Base-by-base conservation (phyloP, 2,113 vertebrate genomes). In the Crotalus viridis region DNA sequence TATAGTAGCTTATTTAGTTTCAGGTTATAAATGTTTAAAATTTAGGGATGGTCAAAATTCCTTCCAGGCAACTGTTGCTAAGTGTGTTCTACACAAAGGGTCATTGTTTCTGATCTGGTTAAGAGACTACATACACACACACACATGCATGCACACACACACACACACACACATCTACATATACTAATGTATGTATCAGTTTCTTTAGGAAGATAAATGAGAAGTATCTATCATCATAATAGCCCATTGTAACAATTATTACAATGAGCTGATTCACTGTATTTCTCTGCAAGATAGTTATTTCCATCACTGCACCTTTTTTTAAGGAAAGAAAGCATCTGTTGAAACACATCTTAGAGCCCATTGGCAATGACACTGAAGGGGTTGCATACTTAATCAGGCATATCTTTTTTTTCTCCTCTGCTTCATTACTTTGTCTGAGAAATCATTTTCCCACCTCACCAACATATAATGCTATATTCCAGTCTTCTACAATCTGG, bases 21-120 rank as follows among this genome's bases (percentile, higher is more conserved):
- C 89, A 93, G 92, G 88, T 95, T 95, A 93, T 95, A 94, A 95
- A 95, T 95, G 93, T 94, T 95, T 94, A 92, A 95, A 95, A 95
- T 95, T 94, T 94, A 94, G 91, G 93, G 94, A 90, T 87, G 85
- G 74, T 93, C 93, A 93, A 93, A 94, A 95, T 95, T 95, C 95
- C 93, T 94, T 91, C 93, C 85, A 95, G 92, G 94, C 94, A 94
- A 95, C 95, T 93, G 93, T 95, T 95, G 89, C 95, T 95, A 95
- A 89, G 92, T 89, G 90, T 92, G 56, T 95, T 95, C 95, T 93
- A 95, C 64, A 95, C 95, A 94, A 94, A 94, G 93, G 2, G 88
- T 93, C 33, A 74, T 92, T 93, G 93, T 93, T 93, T 92, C 39
- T 56, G 94, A 93, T 86, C 91, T 89, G 90, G 91, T 94, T 10